Evolutionary conservation across 2,113 vertebrate genomes (phyloP), one percentile per base, ranked within the genome.

Genomic region (Anguilla rostrata): DNA sequence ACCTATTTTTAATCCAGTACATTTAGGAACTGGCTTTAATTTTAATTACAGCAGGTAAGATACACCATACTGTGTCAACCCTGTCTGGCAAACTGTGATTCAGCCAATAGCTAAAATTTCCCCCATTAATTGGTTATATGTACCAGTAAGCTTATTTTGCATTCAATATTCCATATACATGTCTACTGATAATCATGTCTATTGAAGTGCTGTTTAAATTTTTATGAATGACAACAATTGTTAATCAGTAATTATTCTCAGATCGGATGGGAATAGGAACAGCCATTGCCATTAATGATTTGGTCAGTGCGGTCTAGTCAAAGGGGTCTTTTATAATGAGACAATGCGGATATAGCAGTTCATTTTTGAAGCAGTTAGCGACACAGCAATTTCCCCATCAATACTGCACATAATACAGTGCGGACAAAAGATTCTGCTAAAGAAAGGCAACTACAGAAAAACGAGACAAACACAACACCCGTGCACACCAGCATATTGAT

Each of bases 401-500:
- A 75, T 75, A n/a, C 26, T 11, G 71, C 11, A 75, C 34, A 75
- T 22, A 71, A 16, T 60, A 60, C 14, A 71, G 22, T 3, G 26
- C 26, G 26, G 63, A 71, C 71, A 75, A 86, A 34, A 11, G 40
- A 43, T 79, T 40, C 82, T 1, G 56, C 71, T 88, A 66, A 81
- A 60, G 34, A 75, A 80, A 86, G 18, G 78, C 41, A 14, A 53
- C 79, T 87, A 66, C 81, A 60, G 49, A 75, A 75, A 86, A 15
- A 66, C 43, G 6, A 53, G 56, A 63, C 29, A 39, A 26, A 79
- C 3, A 18, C 34, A 39, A 57, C n/a, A 29, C 11, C 1, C 12
- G 9, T 34, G 26, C 16, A 75, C 71, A 75, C 85, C 40, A 71
- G 2, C 34, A 34, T 82, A 78, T 81, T 79, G 82, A 84, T 75